Evolutionary conservation across 2,888 invertebrate species (phyloP), one percentile per base, ranked within the genome.

Genomic region (Meteorus cinctellus): DNA sequence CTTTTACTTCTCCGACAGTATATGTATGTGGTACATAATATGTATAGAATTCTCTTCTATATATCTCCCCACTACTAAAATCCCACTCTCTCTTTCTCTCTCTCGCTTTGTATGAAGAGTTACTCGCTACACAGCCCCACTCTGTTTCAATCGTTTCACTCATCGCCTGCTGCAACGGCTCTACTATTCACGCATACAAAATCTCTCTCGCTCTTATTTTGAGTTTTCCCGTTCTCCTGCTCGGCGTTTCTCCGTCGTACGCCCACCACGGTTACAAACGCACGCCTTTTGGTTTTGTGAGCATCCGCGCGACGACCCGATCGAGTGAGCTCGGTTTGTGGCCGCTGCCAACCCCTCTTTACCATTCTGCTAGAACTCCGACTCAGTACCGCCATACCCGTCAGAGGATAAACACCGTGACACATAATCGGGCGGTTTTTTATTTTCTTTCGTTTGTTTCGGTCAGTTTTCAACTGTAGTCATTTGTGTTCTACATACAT

Each of bases 361-460:
- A 27, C 73, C 71, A 34, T 79, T 78, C 77, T 77, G 79, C 70
- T 77, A 60, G 79, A 76, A 66, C 77, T 74, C 77, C 80, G 75
- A 79, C 84, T 88, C 88, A 89, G 89, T 89, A 88, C 87, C 88
- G 88, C 88, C 89, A 89, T 89, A 89, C 83, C 88, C 89, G 87
- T 83, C 87, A 86, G 84, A 87, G 86, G 85, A 87, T 84, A 85
- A 88, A 84, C 87, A 86, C 83, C 85, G 86, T 83, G 85, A 84
- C 81, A 85, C n/a, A 12, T 31, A 65, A 8, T 63, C 34, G 29
- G 29, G 29, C 16, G 16, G 60, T 8, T 29, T 63, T 36, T 31
- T 59, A n/a, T 67, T 70, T 36, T 31, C 19, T 10, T 14, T n/a
- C 29, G 31, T 34, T 29, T 41, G 2, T 65, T 34, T 5, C n/a